Base-by-base conservation (phyloP, 2,888 invertebrate species). In the Ophraella communa region DNA sequence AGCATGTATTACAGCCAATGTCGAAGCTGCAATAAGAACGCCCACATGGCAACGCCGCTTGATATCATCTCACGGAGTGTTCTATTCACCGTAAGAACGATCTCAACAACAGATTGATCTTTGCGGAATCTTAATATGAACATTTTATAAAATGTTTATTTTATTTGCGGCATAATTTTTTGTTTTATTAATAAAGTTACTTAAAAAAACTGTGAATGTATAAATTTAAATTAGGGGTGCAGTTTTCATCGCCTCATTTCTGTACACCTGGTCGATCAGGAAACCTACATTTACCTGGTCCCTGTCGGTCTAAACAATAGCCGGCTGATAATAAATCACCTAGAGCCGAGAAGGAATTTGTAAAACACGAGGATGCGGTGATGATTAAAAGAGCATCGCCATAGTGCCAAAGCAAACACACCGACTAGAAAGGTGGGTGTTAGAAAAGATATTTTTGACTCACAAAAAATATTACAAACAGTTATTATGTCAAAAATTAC, bases 311-410 rank as follows among this genome's bases (percentile, higher is more conserved):
- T 75, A 78, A 78, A 81, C 81, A 81, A 82, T 81, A 78, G 80
- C 77, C 76, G 74, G 77, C 78, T 71, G 64, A 74, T 81, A 81
- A 82, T 82, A 82, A 81, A 81, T 82, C 81, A 82, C 80, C 77
- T 74, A 72, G 76, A 78, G 78, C 79, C 75, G 79, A 77, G 79
- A 79, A 77, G 76, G 80, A 79, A 80, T 80, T 80, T 80, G 79
- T 80, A 79, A 79, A 80, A 80, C 78, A 79, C 79, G 78, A 60
- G 60, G 78, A 78, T 78, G 79, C 79, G 78, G 80, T 80, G 78
- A 78, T 80, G 80, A 80, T 80, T 81, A 80, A 80, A 79, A 74
- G 79, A 80, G 78, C 79, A 60, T 52, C 60, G 44, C 52, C 21
- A 17, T 54, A 30, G 54, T 42, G 35, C 77, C 71, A 65, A 62